Evolutionary conservation across 1,140 invertebrate species (phyloP).

Genomic region (Sarcophaga peregrina): DNA sequence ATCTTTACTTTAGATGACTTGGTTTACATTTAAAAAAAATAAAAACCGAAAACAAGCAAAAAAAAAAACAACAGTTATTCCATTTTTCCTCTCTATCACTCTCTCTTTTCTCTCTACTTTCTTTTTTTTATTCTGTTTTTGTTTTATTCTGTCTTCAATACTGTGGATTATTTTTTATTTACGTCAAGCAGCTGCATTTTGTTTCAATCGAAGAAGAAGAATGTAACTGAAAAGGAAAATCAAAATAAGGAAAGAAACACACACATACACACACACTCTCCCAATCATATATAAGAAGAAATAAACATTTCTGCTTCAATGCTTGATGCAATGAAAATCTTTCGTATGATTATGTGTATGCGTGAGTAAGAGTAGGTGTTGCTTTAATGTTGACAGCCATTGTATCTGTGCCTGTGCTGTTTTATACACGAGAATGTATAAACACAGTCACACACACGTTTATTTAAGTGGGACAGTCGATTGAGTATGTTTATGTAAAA

Average conservation of each 20-base stretch:
- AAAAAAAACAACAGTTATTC: slow-evolving; percentile 7
- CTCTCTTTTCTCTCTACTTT: no score
- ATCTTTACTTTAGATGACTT: slow-evolving; percentile 35
- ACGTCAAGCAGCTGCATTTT: slow-evolving; percentile 26
- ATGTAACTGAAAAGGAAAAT: slow-evolving; percentile 1
- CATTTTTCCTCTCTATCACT: background rate
- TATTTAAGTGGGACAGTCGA: no score
- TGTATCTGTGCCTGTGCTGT: no score
- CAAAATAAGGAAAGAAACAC: background rate
- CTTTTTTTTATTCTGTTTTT: no score
- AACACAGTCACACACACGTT: no score
- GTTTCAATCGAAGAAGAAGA: slow-evolving; percentile 2
- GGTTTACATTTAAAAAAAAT: slow-evolving; percentile 33
- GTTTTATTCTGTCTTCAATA: background rate
- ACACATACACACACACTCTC: background rate
- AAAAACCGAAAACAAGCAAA: slow-evolving; percentile 20
- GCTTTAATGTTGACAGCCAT: background rate
- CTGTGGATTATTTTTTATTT: no score
- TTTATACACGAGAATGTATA: no score
- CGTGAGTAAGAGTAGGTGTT: background rate
- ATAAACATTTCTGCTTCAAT: slow-evolving; percentile 1
- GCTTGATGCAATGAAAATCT: background rate
- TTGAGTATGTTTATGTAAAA: no score
- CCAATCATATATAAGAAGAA: background rate
- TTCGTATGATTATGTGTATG: background rate